These are phyloP conservation scores for Porites evermanni DNA, from an alignment of 92 coral and sea anemone genomes.

Conservation along the genomic window DNA sequence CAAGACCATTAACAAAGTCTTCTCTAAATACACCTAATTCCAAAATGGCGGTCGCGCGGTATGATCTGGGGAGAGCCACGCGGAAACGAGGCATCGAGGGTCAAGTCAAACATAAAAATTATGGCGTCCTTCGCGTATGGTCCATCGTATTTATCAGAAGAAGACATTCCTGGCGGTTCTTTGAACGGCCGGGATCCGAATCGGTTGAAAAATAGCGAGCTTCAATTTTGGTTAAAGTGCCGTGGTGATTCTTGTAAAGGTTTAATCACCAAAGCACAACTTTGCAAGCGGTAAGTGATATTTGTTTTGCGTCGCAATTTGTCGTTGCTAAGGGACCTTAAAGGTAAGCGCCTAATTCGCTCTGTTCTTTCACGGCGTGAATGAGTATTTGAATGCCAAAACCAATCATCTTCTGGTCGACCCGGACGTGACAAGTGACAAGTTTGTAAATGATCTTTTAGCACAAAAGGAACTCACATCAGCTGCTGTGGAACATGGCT, in stretches of 20 bases:
- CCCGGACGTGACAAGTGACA: not conserved
- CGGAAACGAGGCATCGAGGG: slow-evolving; percentile 47
- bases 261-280: slow-evolving; percentile 50
- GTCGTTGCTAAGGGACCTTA: too few relatives aligned
- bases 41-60: slow-evolving; percentile 33
- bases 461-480: slow-evolving; percentile 27
- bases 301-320: too few relatives aligned
- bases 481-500: slow-evolving; percentile 66
- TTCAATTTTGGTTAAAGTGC: slow-evolving; percentile 51
- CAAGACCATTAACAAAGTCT: slow-evolving; percentile 38
- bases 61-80: slow-evolving; percentile 27
- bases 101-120: slow-evolving; percentile 1
- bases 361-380: too few relatives aligned
- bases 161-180: slow-evolving; percentile 45
- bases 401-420: too few relatives aligned
- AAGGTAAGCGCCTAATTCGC: too few relatives aligned
- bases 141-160: slow-evolving; percentile 18
- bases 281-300: slow-evolving; percentile 1
- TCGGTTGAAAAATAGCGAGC: slow-evolving; percentile 30
- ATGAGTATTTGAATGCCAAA: too few relatives aligned
- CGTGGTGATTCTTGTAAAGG: slow-evolving; percentile 40
- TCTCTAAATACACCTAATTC: slow-evolving; percentile 17
- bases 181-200: slow-evolving; percentile 46
- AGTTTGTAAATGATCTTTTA: slow-evolving; percentile 19
- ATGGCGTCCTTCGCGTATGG: slow-evolving; percentile 15